A percentile compares a stretch with the other conserved stretches of the same genome.
phyloP scores from a whole-genome alignment of 2,888 invertebrate genomes.

The Machimus rusticus region DNA sequence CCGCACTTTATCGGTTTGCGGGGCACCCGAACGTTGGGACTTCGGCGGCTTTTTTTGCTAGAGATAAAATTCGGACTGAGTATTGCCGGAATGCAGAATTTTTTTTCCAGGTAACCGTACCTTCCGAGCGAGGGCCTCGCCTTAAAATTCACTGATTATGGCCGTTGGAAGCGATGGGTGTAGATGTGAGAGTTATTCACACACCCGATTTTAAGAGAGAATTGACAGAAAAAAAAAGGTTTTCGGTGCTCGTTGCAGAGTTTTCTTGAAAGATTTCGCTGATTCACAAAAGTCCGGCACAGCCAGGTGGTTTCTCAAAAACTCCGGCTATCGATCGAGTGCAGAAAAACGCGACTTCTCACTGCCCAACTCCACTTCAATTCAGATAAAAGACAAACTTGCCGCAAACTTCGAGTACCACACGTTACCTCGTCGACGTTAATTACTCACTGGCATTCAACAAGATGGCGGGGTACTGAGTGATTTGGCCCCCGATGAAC shows the following conservation, averaged over 20 bases:
- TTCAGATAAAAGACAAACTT: not conserved
- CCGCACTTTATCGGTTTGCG: not conserved
- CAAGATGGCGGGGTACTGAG: constrained; percentile 33
- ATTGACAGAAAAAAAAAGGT: not conserved
- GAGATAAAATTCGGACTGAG: not conserved
- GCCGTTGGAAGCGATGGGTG: constrained; percentile 28
- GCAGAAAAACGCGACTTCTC: not conserved
- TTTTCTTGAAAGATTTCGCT: not conserved
- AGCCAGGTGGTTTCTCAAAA: not conserved
- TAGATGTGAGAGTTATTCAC: constrained; percentile 3
- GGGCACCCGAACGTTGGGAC: not conserved
- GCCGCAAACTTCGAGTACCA: not conserved
- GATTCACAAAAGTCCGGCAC: not conserved
- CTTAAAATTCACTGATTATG: constrained; percentile 47
- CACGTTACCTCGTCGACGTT: constrained; percentile 23
- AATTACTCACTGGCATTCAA: constrained; percentile 31
- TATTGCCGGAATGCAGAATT: not conserved
- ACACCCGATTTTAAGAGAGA: not conserved
- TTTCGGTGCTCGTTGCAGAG: not conserved
- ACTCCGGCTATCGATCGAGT: not conserved
- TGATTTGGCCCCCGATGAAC: constrained; percentile 10
- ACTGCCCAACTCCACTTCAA: not conserved
- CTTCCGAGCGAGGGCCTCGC: constrained; percentile 49
- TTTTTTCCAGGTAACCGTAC: constrained; percentile 22
- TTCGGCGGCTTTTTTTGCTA: not conserved